phyloP scores from a whole-genome alignment of 2,113 vertebrate genomes.

The Oryzias javanicus region DNA sequence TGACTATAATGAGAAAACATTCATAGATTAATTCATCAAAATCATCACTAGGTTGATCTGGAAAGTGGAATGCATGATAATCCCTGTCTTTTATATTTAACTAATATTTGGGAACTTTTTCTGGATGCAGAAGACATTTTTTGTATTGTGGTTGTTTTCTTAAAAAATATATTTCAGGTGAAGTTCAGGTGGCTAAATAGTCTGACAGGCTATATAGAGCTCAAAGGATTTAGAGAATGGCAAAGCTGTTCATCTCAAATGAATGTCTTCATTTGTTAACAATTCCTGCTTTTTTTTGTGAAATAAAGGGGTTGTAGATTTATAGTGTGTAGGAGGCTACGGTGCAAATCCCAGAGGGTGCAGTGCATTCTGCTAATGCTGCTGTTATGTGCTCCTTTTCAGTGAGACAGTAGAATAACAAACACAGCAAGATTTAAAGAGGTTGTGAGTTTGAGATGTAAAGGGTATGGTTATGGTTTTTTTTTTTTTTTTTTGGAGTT shows the following conservation, averaged over 20 bases:
- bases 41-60: constrained; percentile 48
- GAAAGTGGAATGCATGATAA: constrained; percentile 57
- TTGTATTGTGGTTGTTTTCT: constrained; percentile 19
- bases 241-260: constrained; percentile 31
- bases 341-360: constrained; percentile 42
- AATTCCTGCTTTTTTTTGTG: constrained; percentile 30
- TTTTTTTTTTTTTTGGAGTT: background rate
- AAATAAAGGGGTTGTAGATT: constrained; percentile 38
- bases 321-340: constrained; percentile 40
- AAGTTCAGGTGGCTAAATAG: constrained; percentile 9
- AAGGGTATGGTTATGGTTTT: constrained; percentile 7
- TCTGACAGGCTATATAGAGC: constrained; percentile 23
- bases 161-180: constrained; percentile 34
- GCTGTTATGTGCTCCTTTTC: constrained; percentile 29
- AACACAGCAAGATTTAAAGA: constrained; percentile 41
- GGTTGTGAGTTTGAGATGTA: constrained; percentile 21
- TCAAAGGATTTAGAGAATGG: constrained; percentile 35
- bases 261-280: constrained; percentile 26
- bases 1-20: constrained; percentile 34
- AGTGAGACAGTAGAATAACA: constrained; percentile 55
- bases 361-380: constrained; percentile 38
- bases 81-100: constrained; percentile 26
- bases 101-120: constrained; percentile 31
- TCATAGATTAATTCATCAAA: constrained; percentile 24
- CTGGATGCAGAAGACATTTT: constrained; percentile 19